Evolutionary conservation across 2,113 vertebrate species (phyloP).

Genomic region (Tretioscincus oriximinensis): DNA sequence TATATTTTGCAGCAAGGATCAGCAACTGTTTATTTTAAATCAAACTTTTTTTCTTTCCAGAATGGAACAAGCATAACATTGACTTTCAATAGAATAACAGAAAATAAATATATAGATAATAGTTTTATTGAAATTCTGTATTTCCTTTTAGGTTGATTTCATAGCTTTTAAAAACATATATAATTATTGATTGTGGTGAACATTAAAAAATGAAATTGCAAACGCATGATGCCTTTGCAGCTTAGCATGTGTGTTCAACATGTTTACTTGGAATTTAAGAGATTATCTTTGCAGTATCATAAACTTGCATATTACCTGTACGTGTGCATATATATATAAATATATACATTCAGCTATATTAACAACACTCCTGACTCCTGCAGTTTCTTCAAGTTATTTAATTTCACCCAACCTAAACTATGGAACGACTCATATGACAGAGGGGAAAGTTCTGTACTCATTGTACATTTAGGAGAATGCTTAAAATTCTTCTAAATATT

Average conservation of each 20-base stretch:
- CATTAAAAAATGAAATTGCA: not conserved
- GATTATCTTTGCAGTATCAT: not conserved
- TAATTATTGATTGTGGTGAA: not conserved
- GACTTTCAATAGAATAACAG: not conserved
- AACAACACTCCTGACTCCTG: not conserved
- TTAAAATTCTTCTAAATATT: too few relatives aligned
- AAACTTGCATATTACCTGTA: not conserved
- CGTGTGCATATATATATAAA: not conserved
- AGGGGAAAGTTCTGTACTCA: too few relatives aligned
- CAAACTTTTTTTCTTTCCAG: not conserved
- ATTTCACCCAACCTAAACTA: too few relatives aligned
- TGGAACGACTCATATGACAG: too few relatives aligned
- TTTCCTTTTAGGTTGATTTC: not conserved
- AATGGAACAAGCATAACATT: not conserved
- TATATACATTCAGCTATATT: not conserved
- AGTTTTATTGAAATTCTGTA: not conserved
- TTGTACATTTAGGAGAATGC: too few relatives aligned
- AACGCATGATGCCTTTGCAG: not conserved
- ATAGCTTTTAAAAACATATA: not conserved
- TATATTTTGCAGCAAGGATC: not conserved
- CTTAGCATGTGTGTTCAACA: not conserved
- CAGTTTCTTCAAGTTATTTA: not conserved
- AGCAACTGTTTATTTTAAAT: not conserved
- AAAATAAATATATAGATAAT: not conserved
- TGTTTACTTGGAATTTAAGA: not conserved